A percentile compares a stretch with the other conserved stretches of the same genome.
Evolutionary conservation across 2,113 vertebrate species (phyloP).

Genomic region (Syngnathus typhle): DNA sequence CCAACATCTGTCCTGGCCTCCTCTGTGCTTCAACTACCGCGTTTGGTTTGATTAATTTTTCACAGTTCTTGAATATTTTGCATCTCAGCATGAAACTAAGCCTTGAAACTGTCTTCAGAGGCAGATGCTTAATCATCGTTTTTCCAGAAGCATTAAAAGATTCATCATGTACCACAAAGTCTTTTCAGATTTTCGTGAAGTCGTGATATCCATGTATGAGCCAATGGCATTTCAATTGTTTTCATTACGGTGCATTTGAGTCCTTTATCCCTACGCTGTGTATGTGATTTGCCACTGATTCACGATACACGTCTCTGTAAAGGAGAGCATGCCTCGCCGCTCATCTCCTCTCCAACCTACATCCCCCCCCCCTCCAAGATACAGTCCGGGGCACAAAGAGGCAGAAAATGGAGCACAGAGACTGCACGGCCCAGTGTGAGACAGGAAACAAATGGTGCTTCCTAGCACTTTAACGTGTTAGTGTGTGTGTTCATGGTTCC

Average conservation of each 20-base stretch:
- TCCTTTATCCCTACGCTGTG: slow-evolving; percentile 9
- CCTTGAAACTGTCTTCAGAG: neutral
- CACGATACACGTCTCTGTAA: slow-evolving; percentile 17
- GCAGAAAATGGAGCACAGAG: slow-evolving; percentile 57
- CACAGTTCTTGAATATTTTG: neutral
- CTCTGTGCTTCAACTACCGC: neutral
- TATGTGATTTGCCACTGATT: slow-evolving; percentile 29
- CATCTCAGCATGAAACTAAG: slow-evolving; percentile 2
- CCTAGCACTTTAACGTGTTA: neutral
- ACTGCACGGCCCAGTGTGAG: slow-evolving; percentile 50
- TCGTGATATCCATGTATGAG: slow-evolving; percentile 6
- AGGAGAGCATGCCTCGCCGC: slow-evolving; percentile 8
- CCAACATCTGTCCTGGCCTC: neutral
- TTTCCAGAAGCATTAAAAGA: slow-evolving; percentile 9
- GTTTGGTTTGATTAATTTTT: neutral
- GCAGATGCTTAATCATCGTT: slow-evolving; percentile 14
- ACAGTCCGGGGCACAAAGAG: slow-evolving; percentile 39
- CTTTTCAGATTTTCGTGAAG: slow-evolving; percentile 6
- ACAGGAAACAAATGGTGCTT: slow-evolving; percentile 43
- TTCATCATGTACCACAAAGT: neutral
- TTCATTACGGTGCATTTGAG: slow-evolving; percentile 3
- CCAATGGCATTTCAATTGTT: neutral
- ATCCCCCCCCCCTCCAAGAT: slow-evolving; percentile 22
- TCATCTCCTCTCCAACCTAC: slow-evolving; percentile 14
- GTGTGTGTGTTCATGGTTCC: slow-evolving; percentile 32